phyloP scores from a whole-genome alignment of 2,888 invertebrate species.

The Slavum lentiscoides region DNA sequence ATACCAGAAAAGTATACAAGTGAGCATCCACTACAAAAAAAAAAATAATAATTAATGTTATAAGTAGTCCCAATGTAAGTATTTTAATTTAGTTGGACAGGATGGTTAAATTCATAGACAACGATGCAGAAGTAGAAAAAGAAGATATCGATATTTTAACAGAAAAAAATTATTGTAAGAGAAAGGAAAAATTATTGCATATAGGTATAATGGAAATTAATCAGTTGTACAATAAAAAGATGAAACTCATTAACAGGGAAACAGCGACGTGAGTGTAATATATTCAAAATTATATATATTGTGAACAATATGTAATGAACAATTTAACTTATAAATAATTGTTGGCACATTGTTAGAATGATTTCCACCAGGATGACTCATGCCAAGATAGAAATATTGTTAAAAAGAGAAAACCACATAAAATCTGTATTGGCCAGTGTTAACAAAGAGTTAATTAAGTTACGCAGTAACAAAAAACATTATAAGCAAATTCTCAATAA shows the following conservation, averaged over 20 bases:
- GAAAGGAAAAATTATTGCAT: slow-evolving; percentile 1
- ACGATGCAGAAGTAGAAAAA: background rate
- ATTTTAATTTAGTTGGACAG: slow-evolving; percentile 16
- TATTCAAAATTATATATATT: too few relatives aligned
- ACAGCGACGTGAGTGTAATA: slow-evolving; percentile 11
- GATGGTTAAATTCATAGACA: slow-evolving; percentile 14
- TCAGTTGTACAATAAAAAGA: slow-evolving; percentile 27
- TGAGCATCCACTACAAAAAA: background rate
- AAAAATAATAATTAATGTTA: background rate
- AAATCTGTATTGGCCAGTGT: slow-evolving; percentile 30
- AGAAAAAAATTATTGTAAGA: background rate
- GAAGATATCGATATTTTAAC: background rate
- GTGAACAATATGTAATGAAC: too few relatives aligned
- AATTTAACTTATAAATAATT: background rate
- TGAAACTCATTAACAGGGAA: slow-evolving; percentile 6
- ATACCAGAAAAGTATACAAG: background rate
- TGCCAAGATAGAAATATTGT: slow-evolving; percentile 28
- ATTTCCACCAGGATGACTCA: background rate
- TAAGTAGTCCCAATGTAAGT: background rate
- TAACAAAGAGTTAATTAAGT: slow-evolving; percentile 8
- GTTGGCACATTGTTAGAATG: slow-evolving; percentile 10
- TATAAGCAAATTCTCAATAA: slow-evolving; percentile 10
- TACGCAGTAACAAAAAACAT: background rate
- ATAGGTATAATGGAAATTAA: slow-evolving; percentile 12
- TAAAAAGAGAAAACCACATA: slow-evolving; percentile 16